phyloP scores from a whole-genome alignment of 2,797 vertebrate species.

The Silurus lanzhouensis region DNA sequence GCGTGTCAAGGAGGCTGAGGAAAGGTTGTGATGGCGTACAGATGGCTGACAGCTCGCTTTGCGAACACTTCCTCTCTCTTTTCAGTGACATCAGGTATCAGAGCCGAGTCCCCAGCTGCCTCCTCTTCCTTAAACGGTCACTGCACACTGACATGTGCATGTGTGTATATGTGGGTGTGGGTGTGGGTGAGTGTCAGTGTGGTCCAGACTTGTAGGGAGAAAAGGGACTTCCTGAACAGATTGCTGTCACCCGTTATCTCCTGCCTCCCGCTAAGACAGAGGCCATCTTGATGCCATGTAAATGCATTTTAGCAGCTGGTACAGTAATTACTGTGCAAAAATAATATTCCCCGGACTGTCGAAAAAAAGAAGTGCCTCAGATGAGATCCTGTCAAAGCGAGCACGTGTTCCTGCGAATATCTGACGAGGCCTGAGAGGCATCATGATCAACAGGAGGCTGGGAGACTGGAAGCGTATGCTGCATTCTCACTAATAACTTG shows the following conservation, averaged over 20 bases:
- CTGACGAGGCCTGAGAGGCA: slow-evolving; percentile 57
- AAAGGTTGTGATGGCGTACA: slow-evolving; percentile 30
- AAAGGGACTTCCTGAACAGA: slow-evolving; percentile 51
- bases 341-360: slow-evolving; percentile 58
- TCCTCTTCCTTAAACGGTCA: slow-evolving; percentile 51
- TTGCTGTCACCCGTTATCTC: slow-evolving; percentile 49
- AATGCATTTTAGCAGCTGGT: slow-evolving; percentile 64
- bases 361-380: slow-evolving; percentile 40
- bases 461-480: background rate
- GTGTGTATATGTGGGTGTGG: background rate
- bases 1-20: slow-evolving; percentile 19
- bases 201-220: slow-evolving; percentile 29
- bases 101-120: slow-evolving; percentile 38
- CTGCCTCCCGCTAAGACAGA: slow-evolving; percentile 49
- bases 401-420: slow-evolving; percentile 47
- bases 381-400: slow-evolving; percentile 59
- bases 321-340: slow-evolving; percentile 61
- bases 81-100: slow-evolving; percentile 45
- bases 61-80: slow-evolving; percentile 40
- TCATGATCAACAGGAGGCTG: slow-evolving; percentile 40
- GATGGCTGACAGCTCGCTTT: slow-evolving; percentile 20
- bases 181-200: background rate
- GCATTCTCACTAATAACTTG: slow-evolving; percentile 20
- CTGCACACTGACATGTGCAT: slow-evolving; percentile 47
- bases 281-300: slow-evolving; percentile 58